Evolutionary conservation across 2,113 vertebrate genomes (phyloP).

Genomic region (Uropsilus gracilis): DNA sequence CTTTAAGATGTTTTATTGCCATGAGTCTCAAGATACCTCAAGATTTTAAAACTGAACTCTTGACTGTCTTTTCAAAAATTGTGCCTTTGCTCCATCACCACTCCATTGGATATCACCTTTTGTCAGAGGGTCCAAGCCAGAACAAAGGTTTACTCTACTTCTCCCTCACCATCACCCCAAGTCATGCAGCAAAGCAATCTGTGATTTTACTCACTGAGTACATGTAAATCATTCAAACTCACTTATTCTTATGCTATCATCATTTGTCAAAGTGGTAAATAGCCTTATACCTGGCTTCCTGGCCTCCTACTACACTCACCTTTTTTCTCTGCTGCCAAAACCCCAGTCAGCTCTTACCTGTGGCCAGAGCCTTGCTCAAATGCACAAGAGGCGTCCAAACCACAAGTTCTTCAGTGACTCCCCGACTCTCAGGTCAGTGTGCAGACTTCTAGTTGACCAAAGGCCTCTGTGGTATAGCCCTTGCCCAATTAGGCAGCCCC

Average conservation of each 20-base stretch:
- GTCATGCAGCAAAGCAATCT: too few relatives aligned
- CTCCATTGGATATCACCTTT: neutral
- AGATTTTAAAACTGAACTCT: neutral
- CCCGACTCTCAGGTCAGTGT: too few relatives aligned
- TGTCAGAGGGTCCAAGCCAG: neutral
- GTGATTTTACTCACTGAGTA: neutral
- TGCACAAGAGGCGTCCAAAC: neutral
- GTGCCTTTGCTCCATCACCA: neutral
- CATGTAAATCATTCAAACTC: neutral
- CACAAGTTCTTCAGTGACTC: neutral
- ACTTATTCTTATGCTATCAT: neutral
- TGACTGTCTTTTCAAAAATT: neutral
- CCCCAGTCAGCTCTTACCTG: neutral
- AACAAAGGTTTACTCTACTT: neutral
- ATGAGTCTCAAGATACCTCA: neutral
- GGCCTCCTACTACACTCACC: too few relatives aligned
- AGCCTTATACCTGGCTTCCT: neutral
- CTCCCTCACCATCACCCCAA: neutral
- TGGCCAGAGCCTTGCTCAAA: neutral
- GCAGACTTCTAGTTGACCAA: neutral
- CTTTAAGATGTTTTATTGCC: neutral
- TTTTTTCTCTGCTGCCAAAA: neutral
- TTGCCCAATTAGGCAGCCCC: neutral
- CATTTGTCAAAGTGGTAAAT: neutral
- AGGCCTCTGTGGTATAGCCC: too few relatives aligned